phyloP scores from a whole-genome alignment of 2,888 invertebrate species.

The Apocheima hispidaria region DNA sequence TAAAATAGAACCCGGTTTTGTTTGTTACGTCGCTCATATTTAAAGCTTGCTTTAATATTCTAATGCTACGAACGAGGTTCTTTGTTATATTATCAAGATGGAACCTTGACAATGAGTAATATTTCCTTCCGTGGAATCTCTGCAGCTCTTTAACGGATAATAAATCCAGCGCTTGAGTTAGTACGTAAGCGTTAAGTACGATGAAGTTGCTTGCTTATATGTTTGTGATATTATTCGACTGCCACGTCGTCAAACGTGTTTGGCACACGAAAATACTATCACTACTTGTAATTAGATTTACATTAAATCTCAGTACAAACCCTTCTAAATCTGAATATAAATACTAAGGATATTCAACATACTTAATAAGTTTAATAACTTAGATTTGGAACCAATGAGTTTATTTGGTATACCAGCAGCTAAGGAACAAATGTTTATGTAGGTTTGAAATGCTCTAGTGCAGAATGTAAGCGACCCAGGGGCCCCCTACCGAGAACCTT shows the following conservation, averaged over 20 bases:
- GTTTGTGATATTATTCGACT: not conserved
- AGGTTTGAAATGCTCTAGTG: not conserved
- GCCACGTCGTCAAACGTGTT: not conserved
- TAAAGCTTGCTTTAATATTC: constrained; percentile 52
- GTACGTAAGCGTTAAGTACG: constrained; percentile 12
- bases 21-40: constrained; percentile 44
- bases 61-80: constrained; percentile 51
- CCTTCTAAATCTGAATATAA: no score
- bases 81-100: constrained; percentile 56
- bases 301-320: not conserved
- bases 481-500: not conserved
- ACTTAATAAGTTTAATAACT: no score
- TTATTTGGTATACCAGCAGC: not conserved
- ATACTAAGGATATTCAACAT: no score
- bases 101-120: constrained; percentile 68
- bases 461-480: constrained; percentile 1
- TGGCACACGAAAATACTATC: not conserved
- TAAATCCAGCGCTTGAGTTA: constrained; percentile 49
- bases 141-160: constrained; percentile 62
- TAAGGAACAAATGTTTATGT: not conserved
- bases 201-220: constrained; percentile 10
- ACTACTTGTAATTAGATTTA: no score
- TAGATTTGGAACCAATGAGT: not conserved
- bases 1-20: constrained; percentile 44
- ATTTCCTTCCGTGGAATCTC: constrained; percentile 63